Evolutionary conservation across 1,140 invertebrate genomes (phyloP).

Genomic region (Nilaparvata lugens): DNA sequence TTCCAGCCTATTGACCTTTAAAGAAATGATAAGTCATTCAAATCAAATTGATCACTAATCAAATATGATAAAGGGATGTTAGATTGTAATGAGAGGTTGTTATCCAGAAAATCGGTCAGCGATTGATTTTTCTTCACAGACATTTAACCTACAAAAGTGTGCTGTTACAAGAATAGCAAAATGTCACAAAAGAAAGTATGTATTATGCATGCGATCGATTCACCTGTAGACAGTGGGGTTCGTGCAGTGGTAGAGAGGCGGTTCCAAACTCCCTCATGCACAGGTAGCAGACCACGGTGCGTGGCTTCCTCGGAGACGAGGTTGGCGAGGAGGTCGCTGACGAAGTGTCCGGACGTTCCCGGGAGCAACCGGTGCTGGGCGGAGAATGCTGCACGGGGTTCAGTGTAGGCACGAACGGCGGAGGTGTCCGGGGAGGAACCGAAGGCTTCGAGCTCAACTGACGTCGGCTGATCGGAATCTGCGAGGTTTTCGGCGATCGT

Average conservation of each 20-base stretch:
- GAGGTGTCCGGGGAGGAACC: slow-evolving; percentile 1
- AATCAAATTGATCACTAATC: too few species aligned
- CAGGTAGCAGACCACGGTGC: slow-evolving; percentile 59
- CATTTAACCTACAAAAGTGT: too few species aligned
- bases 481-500: background rate
- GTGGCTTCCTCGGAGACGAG: slow-evolving; percentile 28
- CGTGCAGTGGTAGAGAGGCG: slow-evolving; percentile 64
- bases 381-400: slow-evolving; percentile 1
- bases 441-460: background rate
- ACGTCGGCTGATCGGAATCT: background rate
- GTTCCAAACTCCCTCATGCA: slow-evolving; percentile 70
- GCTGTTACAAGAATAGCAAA: too few species aligned
- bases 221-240: slow-evolving; percentile 66
- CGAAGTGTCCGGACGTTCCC: slow-evolving; percentile 9
- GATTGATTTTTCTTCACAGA: too few species aligned
- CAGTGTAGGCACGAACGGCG: background rate
- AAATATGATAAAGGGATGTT: too few species aligned
- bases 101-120: too few species aligned
- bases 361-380: background rate
- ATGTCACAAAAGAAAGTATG: too few species aligned
- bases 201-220: too few species aligned
- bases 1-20: too few species aligned
- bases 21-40: too few species aligned
- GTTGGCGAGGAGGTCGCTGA: slow-evolving; percentile 18
- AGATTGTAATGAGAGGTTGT: too few species aligned